A percentile compares a stretch with the other conserved stretches of the same genome.
Evolutionary conservation across 2,113 vertebrate species (phyloP).

Genomic region (Prunella himalayana): DNA sequence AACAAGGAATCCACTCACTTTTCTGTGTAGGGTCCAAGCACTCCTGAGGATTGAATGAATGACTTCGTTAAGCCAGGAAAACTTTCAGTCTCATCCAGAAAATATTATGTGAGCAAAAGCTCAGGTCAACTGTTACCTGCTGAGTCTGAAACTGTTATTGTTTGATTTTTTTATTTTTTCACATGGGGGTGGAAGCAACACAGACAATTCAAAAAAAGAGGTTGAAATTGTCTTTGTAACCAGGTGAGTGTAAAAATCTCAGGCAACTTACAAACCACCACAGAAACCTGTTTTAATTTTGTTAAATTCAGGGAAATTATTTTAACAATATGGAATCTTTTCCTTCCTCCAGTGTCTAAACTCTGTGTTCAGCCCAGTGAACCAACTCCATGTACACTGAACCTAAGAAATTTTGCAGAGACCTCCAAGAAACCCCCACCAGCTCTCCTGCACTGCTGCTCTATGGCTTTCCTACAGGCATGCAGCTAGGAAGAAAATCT

Average conservation of each 20-base stretch:
- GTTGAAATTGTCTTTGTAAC: neutral
- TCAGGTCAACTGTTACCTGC: neutral
- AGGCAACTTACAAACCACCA: neutral
- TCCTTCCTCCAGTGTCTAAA: neutral
- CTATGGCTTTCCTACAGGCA: neutral
- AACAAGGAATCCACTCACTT: neutral
- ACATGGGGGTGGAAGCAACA: neutral
- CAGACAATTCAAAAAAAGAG: neutral
- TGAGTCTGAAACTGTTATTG: neutral
- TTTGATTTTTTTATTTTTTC: neutral
- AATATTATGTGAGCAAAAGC: neutral
- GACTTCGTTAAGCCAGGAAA: conserved; percentile 14
- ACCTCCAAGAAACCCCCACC: neutral
- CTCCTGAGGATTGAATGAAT: neutral
- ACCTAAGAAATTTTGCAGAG: neutral
- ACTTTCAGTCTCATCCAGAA: neutral
- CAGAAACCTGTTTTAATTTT: neutral
- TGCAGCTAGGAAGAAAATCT: neutral
- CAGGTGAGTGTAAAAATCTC: neutral
- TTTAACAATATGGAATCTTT: neutral
- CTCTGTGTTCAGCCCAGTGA: neutral
- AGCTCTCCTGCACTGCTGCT: neutral
- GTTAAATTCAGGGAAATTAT: neutral
- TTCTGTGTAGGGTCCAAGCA: neutral
- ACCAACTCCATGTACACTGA: neutral